Evolutionary conservation across 2,113 vertebrate species (phyloP).

Genomic region (Alethe diademata): DNA sequence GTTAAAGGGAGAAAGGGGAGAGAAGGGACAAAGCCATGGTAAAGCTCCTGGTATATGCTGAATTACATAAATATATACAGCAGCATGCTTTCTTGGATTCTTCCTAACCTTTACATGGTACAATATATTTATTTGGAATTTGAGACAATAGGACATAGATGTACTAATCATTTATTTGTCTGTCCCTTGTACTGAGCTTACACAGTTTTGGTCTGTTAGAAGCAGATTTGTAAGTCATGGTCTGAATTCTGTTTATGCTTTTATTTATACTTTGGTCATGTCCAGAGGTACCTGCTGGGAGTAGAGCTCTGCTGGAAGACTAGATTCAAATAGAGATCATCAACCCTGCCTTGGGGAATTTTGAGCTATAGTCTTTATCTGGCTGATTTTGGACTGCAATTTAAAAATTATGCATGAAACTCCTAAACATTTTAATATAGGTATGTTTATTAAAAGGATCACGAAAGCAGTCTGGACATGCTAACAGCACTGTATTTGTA

Average conservation of each 20-base stretch:
- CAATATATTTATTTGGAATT: neutral
- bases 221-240: neutral
- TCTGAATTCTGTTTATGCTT: neutral
- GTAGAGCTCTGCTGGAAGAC: neutral
- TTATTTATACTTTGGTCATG: neutral
- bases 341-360: neutral
- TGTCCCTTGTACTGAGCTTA: neutral
- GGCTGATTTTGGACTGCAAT: neutral
- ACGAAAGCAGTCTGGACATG: neutral
- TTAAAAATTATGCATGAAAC: neutral
- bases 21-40: neutral
- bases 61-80: neutral
- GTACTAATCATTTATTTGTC: neutral
- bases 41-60: neutral
- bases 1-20: neutral
- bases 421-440: neutral
- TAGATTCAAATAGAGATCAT: neutral
- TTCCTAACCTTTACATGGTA: neutral
- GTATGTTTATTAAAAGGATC: neutral
- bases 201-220: neutral
- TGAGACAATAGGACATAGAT: neutral
- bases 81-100: neutral
- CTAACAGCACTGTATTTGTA: neutral
- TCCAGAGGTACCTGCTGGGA: neutral
- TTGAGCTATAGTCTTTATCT: neutral